Conservation (phyloP, 2,888 invertebrate genomes). For the Automeris io region DNA sequence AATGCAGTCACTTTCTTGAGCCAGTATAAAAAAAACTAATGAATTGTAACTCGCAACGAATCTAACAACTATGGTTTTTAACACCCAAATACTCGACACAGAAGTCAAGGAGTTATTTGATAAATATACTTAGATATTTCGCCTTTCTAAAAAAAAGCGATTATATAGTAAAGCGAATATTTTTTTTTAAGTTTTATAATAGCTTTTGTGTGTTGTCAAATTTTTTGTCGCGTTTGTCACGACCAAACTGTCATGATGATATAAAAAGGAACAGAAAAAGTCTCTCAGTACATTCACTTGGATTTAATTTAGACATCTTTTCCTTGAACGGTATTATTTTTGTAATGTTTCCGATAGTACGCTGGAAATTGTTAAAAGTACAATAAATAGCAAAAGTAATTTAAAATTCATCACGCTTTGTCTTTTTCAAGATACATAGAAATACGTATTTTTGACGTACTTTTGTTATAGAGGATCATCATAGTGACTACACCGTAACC, state of each 20-base stretch:
- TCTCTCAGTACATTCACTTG: background rate
- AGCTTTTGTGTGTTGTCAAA: background rate
- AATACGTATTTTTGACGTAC: too few species aligned
- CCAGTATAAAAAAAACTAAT: background rate
- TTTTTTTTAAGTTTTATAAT: background rate
- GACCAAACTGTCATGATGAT: background rate
- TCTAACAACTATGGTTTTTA: background rate
- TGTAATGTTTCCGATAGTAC: background rate
- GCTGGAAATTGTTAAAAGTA: too few species aligned
- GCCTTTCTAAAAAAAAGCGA: background rate
- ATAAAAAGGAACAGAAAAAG: background rate
- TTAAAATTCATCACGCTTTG: background rate
- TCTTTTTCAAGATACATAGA: too few species aligned
- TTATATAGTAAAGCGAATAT: background rate
- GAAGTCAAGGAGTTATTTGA: too few species aligned
- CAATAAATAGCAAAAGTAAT: background rate
- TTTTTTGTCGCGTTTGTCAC: background rate
- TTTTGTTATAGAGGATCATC: too few species aligned
- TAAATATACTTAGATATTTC: background rate
- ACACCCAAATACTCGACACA: too few species aligned
- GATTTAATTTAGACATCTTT: constrained; percentile 1
- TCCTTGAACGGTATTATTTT: constrained; percentile 1
- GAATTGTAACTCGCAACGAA: background rate
- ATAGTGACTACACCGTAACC: background rate
- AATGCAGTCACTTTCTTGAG: background rate